phyloP scores from a whole-genome alignment of 2,797 vertebrate species.

The Coracias cyanogaster region DNA sequence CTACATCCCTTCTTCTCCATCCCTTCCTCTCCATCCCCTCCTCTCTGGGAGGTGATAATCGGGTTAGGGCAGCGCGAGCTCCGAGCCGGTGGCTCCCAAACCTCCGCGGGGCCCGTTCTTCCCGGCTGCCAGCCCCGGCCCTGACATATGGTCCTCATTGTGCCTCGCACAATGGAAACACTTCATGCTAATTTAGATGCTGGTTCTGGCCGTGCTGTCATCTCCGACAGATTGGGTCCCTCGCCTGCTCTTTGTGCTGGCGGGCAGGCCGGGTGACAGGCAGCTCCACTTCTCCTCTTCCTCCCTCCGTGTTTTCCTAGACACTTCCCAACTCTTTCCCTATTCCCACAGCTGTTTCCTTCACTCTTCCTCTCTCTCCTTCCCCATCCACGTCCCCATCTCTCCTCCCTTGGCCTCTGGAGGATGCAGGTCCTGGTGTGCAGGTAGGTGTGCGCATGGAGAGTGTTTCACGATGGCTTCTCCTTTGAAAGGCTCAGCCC shows the following conservation, averaged over 20 bases:
- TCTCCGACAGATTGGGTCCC: constrained; percentile 32
- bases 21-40: neutral
- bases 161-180: constrained; percentile 29
- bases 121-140: neutral
- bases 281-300: neutral
- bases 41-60: neutral
- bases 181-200: constrained; percentile 29
- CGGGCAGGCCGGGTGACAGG: neutral
- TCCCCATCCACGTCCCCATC: too few species aligned
- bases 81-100: neutral
- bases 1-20: too few species aligned
- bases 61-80: neutral
- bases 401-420: neutral
- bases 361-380: too few species aligned
- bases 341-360: too few species aligned
- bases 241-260: neutral
- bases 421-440: rapidly evolving
- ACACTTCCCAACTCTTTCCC: neutral
- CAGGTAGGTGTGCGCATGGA: rapidly evolving
- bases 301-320: neutral
- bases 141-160: constrained; percentile 72
- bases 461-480: neutral
- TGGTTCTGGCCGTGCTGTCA: neutral
- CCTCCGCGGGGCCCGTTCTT: neutral
- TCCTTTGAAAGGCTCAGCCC: neutral